A percentile compares a stretch with the other conserved stretches of the same genome.
These are phyloP conservation scores for Anguilla pacifica DNA, from an alignment of 2,797 vertebrate genomes.

Conservation along the genomic window DNA sequence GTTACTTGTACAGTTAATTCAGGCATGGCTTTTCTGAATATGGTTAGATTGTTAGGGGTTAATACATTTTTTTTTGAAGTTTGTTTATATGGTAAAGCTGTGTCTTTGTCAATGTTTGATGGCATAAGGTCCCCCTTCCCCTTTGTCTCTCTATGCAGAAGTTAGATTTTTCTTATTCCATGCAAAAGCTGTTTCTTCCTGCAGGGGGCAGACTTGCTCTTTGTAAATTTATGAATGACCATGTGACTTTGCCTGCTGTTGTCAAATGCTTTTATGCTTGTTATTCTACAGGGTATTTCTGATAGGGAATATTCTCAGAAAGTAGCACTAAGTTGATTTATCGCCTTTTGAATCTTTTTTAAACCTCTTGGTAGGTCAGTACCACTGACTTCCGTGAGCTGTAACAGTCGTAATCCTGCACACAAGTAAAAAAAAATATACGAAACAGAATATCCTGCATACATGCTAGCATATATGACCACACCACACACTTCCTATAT, in stretches of 20 bases:
- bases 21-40: too few species aligned
- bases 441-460: background rate
- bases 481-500: background rate
- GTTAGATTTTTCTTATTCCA: background rate
- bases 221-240: fast-evolving
- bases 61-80: too few species aligned
- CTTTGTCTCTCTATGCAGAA: background rate
- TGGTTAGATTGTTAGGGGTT: too few species aligned
- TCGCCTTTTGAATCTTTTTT: background rate
- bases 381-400: background rate
- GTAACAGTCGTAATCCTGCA: background rate
- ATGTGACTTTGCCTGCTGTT: background rate
- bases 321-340: background rate
- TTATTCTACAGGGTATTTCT: background rate
- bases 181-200: constrained; percentile 30
- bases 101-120: background rate
- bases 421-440: background rate
- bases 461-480: background rate
- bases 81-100: background rate
- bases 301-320: background rate
- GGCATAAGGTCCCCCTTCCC: too few species aligned
- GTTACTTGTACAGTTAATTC: background rate
- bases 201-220: constrained; percentile 62
- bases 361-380: background rate
- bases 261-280: background rate